Evolutionary conservation across 2,113 vertebrate genomes (phyloP).

Genomic region (Apistogramma diplotaenia): DNA sequence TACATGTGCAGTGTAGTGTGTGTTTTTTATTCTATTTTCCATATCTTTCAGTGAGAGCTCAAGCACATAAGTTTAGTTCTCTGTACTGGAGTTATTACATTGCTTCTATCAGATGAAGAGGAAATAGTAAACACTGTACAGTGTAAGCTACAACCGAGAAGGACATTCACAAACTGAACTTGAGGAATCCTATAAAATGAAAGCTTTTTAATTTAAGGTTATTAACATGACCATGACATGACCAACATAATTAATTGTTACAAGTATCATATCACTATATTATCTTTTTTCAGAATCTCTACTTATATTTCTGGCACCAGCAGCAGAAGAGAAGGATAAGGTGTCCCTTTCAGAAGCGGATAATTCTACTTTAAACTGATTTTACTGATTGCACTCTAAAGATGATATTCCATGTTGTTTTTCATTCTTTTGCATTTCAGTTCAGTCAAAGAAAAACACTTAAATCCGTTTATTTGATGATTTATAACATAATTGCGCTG

Average conservation of each 20-base stretch:
- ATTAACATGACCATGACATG: too few relatives aligned
- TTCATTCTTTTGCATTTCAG: too few relatives aligned
- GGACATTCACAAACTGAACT: neutral
- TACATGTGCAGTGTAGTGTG: too few relatives aligned
- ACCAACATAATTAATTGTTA: too few relatives aligned
- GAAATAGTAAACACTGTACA: neutral
- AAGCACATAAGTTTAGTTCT: neutral
- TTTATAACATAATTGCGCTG: too few relatives aligned
- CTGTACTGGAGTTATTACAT: neutral
- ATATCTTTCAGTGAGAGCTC: neutral
- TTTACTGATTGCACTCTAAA: too few relatives aligned
- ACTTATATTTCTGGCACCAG: neutral
- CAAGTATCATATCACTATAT: neutral
- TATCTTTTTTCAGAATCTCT: neutral
- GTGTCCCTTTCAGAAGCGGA: too few relatives aligned
- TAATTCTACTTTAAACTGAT: too few relatives aligned
- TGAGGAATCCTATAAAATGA: neutral
- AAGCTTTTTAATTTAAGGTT: fast-evolving
- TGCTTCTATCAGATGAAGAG: neutral
- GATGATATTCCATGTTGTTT: too few relatives aligned
- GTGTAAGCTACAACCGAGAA: neutral
- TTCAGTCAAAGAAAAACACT: neutral
- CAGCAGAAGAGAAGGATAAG: too few relatives aligned
- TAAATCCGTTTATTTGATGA: neutral
- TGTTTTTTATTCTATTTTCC: neutral